Evolutionary conservation across 2,797 vertebrate genomes (phyloP), one percentile per base, ranked within the genome.

Genomic region (Anguilla marmorata): DNA sequence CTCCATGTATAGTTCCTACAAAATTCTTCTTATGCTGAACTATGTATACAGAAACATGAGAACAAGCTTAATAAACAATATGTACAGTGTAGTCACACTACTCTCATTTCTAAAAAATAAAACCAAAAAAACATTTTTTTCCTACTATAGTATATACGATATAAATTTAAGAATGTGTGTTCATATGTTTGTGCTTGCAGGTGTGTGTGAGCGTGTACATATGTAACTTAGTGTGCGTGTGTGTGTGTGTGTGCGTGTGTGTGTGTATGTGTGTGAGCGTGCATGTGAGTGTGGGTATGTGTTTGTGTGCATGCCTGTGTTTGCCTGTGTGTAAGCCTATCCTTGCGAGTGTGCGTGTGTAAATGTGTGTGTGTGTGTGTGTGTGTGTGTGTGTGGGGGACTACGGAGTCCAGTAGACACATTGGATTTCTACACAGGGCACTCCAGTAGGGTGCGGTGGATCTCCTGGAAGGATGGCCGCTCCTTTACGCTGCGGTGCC

Each of bases 391-490:
- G 19, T 48, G 33, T 74, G 45, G 37, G 56, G 37, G 69, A 33
- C 33, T 56, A 80, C 30, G n/a, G 69, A 50, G 41, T 87, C 82
- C 52, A 66, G 48, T 19, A 74, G 41, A 27, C 21, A 87, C 83
- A 45, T 33, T 16, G 24, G 41, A 58, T 2, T 50, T n/a, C 92
- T 95, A 94, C 3, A 90, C 90, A 88, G 91, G 91, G 87, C 93
- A 94, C 90, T 97, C 96, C 76, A 95, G 95, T 87, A 99, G 96
- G 90, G 95, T 94, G 89, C 92, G 89, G 87, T 98, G 96, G 89
- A 99, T 97, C 85, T 98, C 97, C 91, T 97, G 97, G 93, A 99
- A 99, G 54, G 96, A 97, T 2, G 97, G 98, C 30, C 98, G 96
- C 83, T 97, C 96, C 93, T 98, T 98, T 90, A 97, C 96, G 41